Base-by-base conservation (phyloP, 2,797 vertebrate species). In the Enteromius treurensis region DNA sequence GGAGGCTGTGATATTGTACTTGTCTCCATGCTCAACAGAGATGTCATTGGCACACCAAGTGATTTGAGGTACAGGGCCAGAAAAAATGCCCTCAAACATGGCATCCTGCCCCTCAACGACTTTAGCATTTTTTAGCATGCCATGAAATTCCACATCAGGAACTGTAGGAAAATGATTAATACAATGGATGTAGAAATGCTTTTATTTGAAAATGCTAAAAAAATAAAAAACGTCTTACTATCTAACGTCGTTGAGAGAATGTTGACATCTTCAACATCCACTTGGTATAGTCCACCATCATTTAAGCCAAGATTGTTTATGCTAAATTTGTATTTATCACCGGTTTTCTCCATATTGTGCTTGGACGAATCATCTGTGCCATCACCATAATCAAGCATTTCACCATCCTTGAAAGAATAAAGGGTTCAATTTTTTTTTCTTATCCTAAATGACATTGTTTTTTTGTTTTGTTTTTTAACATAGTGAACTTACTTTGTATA, bases 211-310 rank as follows among this genome's bases (percentile, higher is more conserved):
- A 34, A 9, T 34, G 19, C 10, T 13, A 2, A 64, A 53, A 34
- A 34, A n/a, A 21, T 1, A 23, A 51, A 11, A 11, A 5, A 19
- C 3, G 13, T 15, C 82, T 93, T 93, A 96, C 97, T 88, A 51
- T 92, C 89, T 82, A 95, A 91, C 14, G 95, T 95, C 1, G 96
- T 97, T 79, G 96, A 89, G 85, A 98, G 95, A 77, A 98, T 64
- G 55, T 94, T 96, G 4, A 93, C 84, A 0, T 96, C 95, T 42
- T 96, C 96, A 87, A 97, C 95, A 87, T 94, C 94, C 88, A 98
- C 91, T 90, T 97, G 96, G 88, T 98, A 98, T 13, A 97, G 70
- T 1, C 97, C 97, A 2, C 96, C 94, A 14, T 99, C 97, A 74
- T 96, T 95, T 0, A 92, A 94, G 32, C 88, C 85, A 88, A 94